Evolutionary conservation across 2,113 vertebrate species (phyloP).

Genomic region (Arvicanthis niloticus): DNA sequence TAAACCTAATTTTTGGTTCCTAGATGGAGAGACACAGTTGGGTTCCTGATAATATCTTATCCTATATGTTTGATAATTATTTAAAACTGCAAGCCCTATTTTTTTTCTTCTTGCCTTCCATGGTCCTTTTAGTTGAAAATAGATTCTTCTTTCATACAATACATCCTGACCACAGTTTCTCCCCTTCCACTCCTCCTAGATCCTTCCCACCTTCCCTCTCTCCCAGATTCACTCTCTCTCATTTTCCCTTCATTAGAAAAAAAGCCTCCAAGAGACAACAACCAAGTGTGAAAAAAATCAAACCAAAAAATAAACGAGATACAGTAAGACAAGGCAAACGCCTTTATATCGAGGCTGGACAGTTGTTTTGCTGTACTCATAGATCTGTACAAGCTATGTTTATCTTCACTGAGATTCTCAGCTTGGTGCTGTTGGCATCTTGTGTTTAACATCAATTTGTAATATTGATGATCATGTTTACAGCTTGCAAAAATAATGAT

Average conservation of each 20-base stretch:
- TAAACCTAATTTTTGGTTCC: background rate
- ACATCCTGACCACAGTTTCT: background rate
- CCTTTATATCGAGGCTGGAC: no score
- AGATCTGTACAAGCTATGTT: background rate
- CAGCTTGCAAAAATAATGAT: background rate
- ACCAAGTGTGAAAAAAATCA: background rate
- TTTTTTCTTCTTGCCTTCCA: background rate
- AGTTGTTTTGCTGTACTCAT: no score
- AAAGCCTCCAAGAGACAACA: background rate
- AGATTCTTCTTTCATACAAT: background rate
- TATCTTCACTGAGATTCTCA: background rate
- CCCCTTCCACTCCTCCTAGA: background rate
- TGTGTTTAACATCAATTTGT: background rate
- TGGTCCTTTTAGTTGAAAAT: background rate
- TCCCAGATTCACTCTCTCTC: background rate
- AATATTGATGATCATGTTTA: background rate
- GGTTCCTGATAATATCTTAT: background rate
- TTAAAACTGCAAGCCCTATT: background rate
- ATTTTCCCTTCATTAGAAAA: background rate
- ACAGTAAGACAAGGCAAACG: background rate
- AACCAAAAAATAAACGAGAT: background rate
- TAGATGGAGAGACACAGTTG: slow-evolving; percentile 2
- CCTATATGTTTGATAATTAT: background rate
- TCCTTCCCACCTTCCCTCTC: background rate
- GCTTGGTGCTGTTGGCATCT: background rate